Base-by-base conservation (phyloP, 2,888 invertebrate genomes). In the Tipula confusa region DNA sequence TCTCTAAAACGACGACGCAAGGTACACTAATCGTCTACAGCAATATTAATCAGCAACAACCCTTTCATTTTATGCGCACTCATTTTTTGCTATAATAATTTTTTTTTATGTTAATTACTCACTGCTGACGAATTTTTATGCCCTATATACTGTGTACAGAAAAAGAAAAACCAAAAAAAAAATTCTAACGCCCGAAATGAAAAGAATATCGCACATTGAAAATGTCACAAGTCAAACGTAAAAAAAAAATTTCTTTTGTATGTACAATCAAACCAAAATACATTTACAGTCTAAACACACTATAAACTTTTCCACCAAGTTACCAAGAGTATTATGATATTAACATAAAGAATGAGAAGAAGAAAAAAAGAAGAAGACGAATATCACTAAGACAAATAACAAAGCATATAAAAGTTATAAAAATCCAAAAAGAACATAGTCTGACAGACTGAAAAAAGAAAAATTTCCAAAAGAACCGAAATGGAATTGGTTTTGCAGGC, bases 151-250 rank as follows among this genome's bases (percentile, higher is more conserved):
- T 2, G n/a, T n/a, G n/a, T n/a, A n/a, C n/a, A 33, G 11, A 33
- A 33, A 33, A 1, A 33, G 5, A n/a, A 64, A 38, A 9, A 80
- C 1, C n/a, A 80, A 80, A 80, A 29, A 80, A 29, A 80, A 80
- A n/a, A n/a, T n/a, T 80, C 6, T 29, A 29, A 80, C 80, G 80
- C 80, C 80, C 80, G 80, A 80, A 80, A 80, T 29, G 29, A 29
- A 80, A 4, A 64, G 64, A 64, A 64, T 43, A 29, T 80, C 80
- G 31, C 80, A 80, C 80, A 80, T 29, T 80, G 80, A 80, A 80
- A 80, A 80, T 80, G 80, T 80, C 80, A 80, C 29, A 80, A 80
- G 80, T 80, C 80, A 80, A 80, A 80, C 80, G 80, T 80, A 80
- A 80, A 13, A 80, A 80, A 29, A 29, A 29, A 29, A n/a, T 80